phyloP scores from a whole-genome alignment of 2,113 vertebrate species.

The Saimiri boliviensis region DNA sequence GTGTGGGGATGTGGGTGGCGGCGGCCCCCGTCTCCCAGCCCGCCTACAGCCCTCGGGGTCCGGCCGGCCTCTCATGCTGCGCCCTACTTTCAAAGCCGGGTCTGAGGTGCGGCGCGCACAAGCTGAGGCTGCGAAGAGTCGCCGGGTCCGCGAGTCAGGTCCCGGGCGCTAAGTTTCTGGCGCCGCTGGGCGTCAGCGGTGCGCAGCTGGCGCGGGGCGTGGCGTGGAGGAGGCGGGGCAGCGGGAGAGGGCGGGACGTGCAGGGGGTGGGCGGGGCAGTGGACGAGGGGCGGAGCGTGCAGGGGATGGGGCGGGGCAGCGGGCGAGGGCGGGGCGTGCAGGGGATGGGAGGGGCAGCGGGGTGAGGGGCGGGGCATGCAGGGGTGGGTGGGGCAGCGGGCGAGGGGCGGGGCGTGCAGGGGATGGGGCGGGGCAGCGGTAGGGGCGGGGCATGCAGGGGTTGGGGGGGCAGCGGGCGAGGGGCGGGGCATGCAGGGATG shows the following conservation, averaged over 20 bases:
- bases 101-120: neutral
- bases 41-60: neutral
- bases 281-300: neutral
- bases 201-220: neutral
- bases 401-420: accelerated
- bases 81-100: slow-evolving; percentile 36
- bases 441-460: neutral
- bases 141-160: accelerated
- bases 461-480: neutral
- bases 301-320: neutral
- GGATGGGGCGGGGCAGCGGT: neutral
- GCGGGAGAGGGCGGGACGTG: neutral
- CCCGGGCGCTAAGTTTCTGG: accelerated
- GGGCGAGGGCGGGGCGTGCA: accelerated
- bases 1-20: neutral
- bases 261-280: neutral
- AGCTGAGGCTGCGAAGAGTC: accelerated
- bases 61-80: neutral
- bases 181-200: accelerated
- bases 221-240: accelerated
- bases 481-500: neutral
- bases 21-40: neutral
- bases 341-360: neutral
- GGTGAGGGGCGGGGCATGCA: neutral
- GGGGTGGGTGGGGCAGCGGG: neutral